Percentiles rank a stretch among this genome's conserved stretches.
These are phyloP conservation scores for Nipponia nippon DNA, from an alignment of 2,113 vertebrate genomes.

Conservation along the genomic window DNA sequence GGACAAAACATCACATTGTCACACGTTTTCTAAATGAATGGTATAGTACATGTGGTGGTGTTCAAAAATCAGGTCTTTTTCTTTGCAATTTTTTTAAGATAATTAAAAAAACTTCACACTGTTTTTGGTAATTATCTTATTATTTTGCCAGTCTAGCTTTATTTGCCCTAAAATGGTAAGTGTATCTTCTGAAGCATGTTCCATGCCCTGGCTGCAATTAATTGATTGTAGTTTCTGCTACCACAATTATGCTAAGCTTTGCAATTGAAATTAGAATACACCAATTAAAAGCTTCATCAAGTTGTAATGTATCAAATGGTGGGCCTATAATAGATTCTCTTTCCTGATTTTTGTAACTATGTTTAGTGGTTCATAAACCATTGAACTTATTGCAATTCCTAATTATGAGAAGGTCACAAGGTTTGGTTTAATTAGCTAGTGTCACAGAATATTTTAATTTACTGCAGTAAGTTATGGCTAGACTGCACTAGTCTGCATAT, in stretches of 20 bases:
- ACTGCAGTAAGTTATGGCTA: neutral
- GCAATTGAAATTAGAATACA: neutral
- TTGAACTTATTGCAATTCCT: neutral
- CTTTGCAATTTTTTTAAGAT: neutral
- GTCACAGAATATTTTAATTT: neutral
- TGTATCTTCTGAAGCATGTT: neutral
- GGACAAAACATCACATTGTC: neutral
- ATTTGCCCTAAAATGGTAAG: neutral
- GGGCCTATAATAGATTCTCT: neutral
- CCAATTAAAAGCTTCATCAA: neutral
- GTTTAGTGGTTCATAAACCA: neutral
- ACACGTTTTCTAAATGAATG: neutral
- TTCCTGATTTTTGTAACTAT: neutral
- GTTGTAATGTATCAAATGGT: neutral
- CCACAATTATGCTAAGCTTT: neutral
- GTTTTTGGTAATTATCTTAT: neutral
- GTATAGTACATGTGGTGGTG: neutral
- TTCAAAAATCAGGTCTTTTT: neutral
- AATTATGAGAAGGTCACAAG: neutral
- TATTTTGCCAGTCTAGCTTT: neutral
- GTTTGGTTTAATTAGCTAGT: neutral
- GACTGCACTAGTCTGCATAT: neutral
- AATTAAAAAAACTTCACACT: neutral
- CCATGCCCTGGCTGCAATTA: neutral
- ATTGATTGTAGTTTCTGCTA: neutral